Evolutionary conservation across 2,888 invertebrate species (phyloP).

Genomic region (Conomelus anceps): DNA sequence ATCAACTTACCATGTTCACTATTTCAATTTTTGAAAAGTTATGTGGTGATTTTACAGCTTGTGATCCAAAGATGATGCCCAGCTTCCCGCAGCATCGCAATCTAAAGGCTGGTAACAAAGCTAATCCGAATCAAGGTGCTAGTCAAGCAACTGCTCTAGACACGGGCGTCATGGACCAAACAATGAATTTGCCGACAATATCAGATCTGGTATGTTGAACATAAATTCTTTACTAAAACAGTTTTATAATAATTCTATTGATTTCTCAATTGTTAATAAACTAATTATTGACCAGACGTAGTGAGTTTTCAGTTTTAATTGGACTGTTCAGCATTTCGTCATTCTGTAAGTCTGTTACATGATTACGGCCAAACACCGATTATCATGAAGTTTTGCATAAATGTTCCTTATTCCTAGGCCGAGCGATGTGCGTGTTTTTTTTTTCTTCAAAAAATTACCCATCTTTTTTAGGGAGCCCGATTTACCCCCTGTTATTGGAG

Average conservation of each 20-base stretch:
- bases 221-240: background rate
- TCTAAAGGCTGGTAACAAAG: constrained; percentile 47
- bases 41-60: constrained; percentile 58
- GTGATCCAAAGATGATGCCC: constrained; percentile 96
- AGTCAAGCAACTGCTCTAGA: constrained; percentile 45
- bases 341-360: too few species aligned
- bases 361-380: too few species aligned
- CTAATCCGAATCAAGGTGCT: constrained; percentile 23
- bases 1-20: background rate
- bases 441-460: too few species aligned
- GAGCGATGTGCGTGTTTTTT: too few species aligned
- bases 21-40: too few species aligned
- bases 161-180: constrained; percentile 61
- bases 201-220: constrained; percentile 59
- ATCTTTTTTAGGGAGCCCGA: too few species aligned
- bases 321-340: too few species aligned
- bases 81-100: constrained; percentile 95
- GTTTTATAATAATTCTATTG: background rate
- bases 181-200: constrained; percentile 69
- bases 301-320: background rate
- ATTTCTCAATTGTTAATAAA: too few species aligned
- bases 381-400: too few species aligned
- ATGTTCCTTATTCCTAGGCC: too few species aligned
- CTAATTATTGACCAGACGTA: background rate
- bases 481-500: too few species aligned